Conservation (phyloP, 2,888 invertebrate species). For the Chloroclysta siterata region DNA sequence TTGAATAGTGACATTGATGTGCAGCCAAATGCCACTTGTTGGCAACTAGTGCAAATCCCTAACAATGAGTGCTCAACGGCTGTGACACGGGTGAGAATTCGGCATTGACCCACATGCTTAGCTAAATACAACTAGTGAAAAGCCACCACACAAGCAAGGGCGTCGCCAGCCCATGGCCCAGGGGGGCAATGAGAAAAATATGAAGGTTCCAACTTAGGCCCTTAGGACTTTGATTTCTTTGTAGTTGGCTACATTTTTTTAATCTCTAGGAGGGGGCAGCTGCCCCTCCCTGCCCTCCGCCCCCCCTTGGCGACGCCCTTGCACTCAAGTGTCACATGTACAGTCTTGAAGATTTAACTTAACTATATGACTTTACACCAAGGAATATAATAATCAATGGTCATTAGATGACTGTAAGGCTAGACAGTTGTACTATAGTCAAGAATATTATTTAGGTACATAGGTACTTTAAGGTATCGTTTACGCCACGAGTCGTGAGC, state of each 20-base stretch:
- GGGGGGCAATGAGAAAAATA: no score
- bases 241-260: no score
- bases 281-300: no score
- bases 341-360: constrained; percentile 66
- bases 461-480: constrained; percentile 22
- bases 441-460: constrained; percentile 43
- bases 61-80: constrained; percentile 62
- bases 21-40: constrained; percentile 70
- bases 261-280: no score
- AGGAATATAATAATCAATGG: constrained; percentile 33
- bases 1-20: constrained; percentile 65
- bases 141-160: no score
- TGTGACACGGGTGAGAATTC: constrained; percentile 57
- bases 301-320: no score
- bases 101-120: constrained; percentile 66
- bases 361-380: constrained; percentile 46
- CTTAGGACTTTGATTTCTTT: no score
- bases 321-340: constrained; percentile 51
- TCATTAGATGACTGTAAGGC: constrained; percentile 71
- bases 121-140: constrained; percentile 54
- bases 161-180: no score
- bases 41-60: constrained; percentile 61
- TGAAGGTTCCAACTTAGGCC: no score
- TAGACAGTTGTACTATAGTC: constrained; percentile 77
- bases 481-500: no score